Percentiles rank a stretch among this genome's conserved stretches.
Evolutionary conservation across 2,888 invertebrate species (phyloP).

Genomic region (Nemotelus pantherinus): DNA sequence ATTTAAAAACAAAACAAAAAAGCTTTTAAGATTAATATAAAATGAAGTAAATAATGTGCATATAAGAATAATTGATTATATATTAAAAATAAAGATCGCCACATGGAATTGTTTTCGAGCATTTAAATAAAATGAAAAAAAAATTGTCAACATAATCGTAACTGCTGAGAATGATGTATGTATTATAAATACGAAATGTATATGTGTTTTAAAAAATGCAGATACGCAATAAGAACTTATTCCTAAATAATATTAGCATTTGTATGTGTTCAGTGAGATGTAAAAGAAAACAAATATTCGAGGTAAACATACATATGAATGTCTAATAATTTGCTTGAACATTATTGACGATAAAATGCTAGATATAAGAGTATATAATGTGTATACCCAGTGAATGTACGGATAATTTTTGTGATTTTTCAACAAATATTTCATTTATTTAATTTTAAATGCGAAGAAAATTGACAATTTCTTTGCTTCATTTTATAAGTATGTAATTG

Average conservation of each 20-base stretch:
- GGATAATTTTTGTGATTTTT: no score
- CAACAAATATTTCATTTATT: no score
- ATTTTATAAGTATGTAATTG: no score
- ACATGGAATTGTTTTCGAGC: constrained; percentile 50
- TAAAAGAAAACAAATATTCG: not conserved
- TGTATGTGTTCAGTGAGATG: not conserved
- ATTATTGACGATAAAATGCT: not conserved
- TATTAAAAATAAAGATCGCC: constrained; percentile 42
- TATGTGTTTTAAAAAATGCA: not conserved
- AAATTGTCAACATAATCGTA: constrained; percentile 32
- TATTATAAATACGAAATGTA: constrained; percentile 2
- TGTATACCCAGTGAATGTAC: no score
- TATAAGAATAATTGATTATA: constrained; percentile 18
- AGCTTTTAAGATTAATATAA: constrained; percentile 17
- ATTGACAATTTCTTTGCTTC: no score
- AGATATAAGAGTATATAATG: not conserved
- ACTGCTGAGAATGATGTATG: constrained; percentile 13
- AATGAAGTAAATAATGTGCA: constrained; percentile 8
- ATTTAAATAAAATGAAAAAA: constrained; percentile 28
- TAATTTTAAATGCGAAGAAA: no score
- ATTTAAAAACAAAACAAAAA: constrained; percentile 39
- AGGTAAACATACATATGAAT: constrained; percentile 8
- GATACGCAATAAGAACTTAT: no score
- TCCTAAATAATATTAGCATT: not conserved
- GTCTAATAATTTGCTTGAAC: not conserved